phyloP scores from a whole-genome alignment of 2,888 invertebrate species.

The Gastrophysa polygoni region DNA sequence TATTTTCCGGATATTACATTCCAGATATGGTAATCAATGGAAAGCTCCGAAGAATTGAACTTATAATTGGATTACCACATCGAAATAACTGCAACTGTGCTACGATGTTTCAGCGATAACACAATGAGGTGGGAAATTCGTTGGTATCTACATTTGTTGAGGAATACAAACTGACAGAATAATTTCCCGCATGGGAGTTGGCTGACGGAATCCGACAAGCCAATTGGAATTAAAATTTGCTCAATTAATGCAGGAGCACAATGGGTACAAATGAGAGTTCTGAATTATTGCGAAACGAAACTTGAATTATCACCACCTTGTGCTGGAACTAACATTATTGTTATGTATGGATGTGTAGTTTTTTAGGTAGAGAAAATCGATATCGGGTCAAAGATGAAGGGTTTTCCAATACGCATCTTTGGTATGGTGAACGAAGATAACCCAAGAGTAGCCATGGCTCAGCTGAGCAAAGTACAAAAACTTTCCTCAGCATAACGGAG shows the following conservation, averaged over 20 bases:
- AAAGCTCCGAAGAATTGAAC: background rate
- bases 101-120: slow-evolving; percentile 6
- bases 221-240: slow-evolving; percentile 27
- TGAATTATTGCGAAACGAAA: background rate
- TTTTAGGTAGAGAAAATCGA: no score
- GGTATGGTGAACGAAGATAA: no score
- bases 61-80: background rate
- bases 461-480: no score
- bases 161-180: slow-evolving; percentile 27
- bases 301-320: background rate
- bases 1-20: background rate
- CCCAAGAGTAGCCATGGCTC: no score
- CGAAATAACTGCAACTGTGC: background rate
- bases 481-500: no score
- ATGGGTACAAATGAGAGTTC: background rate
- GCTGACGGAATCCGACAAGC: slow-evolving; percentile 18
- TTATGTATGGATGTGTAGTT: no score
- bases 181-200: slow-evolving; percentile 25
- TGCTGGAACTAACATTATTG: no score
- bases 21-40: slow-evolving; percentile 2
- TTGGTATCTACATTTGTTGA: slow-evolving; percentile 12
- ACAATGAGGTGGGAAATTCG: slow-evolving; percentile 6
- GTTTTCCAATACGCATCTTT: no score
- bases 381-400: no score
- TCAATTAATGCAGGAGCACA: slow-evolving; percentile 6